Evolutionary conservation across 2,113 vertebrate species (phyloP), one percentile per base, ranked within the genome.

Genomic region (Neotragus moschatus): DNA sequence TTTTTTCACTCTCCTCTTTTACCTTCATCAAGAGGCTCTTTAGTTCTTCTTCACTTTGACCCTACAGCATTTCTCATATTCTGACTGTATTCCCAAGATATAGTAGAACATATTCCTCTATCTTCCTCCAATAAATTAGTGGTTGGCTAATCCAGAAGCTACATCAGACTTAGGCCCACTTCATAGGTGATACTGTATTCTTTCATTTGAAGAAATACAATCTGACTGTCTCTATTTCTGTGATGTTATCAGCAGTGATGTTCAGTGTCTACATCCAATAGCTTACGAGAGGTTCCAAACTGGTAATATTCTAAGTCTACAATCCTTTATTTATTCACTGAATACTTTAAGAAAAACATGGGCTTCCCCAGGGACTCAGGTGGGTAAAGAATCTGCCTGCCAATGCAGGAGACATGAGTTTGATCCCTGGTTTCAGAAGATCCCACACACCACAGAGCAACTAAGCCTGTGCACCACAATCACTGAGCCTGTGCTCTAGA

Each of bases 241-340:
- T 91, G 63, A 79, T 26, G 5, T n/a, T 93, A 91, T 77, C 75
- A 77, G 55, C 39, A 61, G 0, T 87, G 14, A 82, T 82, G 26
- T 82, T 93, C 60, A 90, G 60, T 60, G 12, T 19, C 33, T 36
- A 82, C 10, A 73, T 87, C 47, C 10, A 66, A 16, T 17, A 47
- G 45, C 53, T 84, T 49, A 90, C n/a, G 56, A 56, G 11, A 84
- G 82, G 60, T 84, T 92, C n/a, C 15, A 86, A 90, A 84, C 56
- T 51, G 39, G 12, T 66, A 96, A 87, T 53, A 88, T 56, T 87
- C 84, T 82, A 56, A 73, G 66, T 39, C 66, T 73, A 39, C 39
- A n/a, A 84, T 39, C 87, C 30, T 97, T 88, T 58, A 75, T 92
- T 94, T 94, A 96, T 63, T 88, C 17, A 66, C 55, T 96, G 39